Conservation (phyloP, 2,113 vertebrate species). For the Uria aalge region DNA sequence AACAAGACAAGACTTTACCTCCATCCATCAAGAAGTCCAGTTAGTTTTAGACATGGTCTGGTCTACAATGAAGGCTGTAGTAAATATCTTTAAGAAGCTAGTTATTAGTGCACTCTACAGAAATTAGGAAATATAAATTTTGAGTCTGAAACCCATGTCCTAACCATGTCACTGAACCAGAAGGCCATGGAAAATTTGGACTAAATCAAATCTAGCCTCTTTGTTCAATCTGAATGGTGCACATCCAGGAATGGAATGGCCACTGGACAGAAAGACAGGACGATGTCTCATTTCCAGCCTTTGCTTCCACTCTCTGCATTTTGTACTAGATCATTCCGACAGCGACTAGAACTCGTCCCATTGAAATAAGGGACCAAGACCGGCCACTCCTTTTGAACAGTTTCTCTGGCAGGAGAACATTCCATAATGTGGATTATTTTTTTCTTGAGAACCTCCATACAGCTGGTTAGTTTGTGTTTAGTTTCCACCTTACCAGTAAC, state of each 20-base stretch:
- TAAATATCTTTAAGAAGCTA: not conserved
- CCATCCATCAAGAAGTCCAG: not conserved
- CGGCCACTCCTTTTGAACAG: not conserved
- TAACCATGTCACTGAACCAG: not conserved
- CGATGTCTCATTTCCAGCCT: not conserved
- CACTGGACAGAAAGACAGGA: not conserved
- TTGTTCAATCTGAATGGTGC: not conserved
- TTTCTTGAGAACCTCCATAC: not conserved
- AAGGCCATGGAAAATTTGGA: not conserved
- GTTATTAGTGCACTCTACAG: not conserved
- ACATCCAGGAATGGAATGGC: not conserved
- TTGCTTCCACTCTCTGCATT: not conserved
- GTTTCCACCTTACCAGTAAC: conserved; percentile 18
- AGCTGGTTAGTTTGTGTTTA: conserved; percentile 5
- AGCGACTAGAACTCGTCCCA: not conserved
- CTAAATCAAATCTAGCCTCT: not conserved
- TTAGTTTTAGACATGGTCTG: not conserved
- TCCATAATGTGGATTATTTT: not conserved
- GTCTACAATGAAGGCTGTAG: not conserved
- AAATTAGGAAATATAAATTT: not conserved
- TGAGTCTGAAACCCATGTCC: not conserved
- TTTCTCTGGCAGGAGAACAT: not conserved
- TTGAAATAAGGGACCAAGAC: not conserved
- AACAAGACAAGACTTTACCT: not conserved
- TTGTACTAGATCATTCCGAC: not conserved